Evolutionary conservation across 2,888 invertebrate genomes (phyloP), one percentile per base, ranked within the genome.

Genomic region (Synergus gifuensis): DNA sequence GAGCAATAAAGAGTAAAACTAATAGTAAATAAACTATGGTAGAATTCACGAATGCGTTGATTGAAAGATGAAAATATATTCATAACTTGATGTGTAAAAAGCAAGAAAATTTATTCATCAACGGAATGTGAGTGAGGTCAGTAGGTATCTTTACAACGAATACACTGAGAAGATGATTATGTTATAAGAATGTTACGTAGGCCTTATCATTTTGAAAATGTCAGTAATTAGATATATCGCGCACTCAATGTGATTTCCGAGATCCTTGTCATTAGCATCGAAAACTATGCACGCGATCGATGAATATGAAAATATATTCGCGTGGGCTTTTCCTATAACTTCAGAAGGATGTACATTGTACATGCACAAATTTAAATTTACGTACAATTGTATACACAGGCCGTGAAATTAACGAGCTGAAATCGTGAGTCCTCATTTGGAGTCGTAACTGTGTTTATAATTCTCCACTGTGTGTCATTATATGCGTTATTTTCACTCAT

Each of bases 401-500:
- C n/a, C 60, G 22, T 12, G 46, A 44, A 44, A 67, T 67, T 69
- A 67, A 67, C 46, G 18, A 46, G 46, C n/a, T 12, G 44, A 22
- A 60, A 60, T 22, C 22, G 60, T 60, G 60, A 67, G 67, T 18
- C 46, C 67, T 67, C 44, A 42, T 67, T 67, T 67, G n/a, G 44
- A 66, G 5, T 16, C 16, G 22, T 69, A 8, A 54, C 22, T 28
- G 46, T 36, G n/a, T 73, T 54, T 73, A 73, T n/a, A 36, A 36
- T 28, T 73, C 73, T 73, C 14, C 3, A 49, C 16, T 28, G 49
- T 49, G 28, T 73, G 73, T 73, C 69, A 14, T 73, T 66, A 18
- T 66, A 28, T 54, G 28, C 69, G 69, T 28, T 73, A 54, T 73
- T 73, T 73, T 73, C 73, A 73, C 54, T 73, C 73, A 54, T 73